Conservation (phyloP, 2,888 invertebrate species). For the Acleris cristana region DNA sequence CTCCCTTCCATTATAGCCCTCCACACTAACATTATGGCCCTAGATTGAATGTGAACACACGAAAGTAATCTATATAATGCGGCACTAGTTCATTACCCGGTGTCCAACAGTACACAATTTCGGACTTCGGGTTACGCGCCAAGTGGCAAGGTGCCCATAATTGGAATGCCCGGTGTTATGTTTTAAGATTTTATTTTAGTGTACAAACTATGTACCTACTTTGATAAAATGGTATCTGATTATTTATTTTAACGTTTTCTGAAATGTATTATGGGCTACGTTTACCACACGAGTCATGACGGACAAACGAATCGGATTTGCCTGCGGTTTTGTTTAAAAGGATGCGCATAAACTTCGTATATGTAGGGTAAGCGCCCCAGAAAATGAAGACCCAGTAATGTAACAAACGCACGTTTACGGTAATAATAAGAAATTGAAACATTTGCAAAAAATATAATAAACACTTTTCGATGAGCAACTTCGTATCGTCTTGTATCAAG, state of each 20-base stretch:
- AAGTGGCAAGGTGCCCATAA: constrained; percentile 38
- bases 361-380: not conserved
- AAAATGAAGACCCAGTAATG: no score
- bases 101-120: constrained; percentile 28
- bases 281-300: constrained; percentile 11
- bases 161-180: constrained; percentile 15
- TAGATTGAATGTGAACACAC: not conserved
- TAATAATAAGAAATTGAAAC: no score
- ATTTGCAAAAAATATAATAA: no score
- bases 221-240: not conserved
- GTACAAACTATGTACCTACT: not conserved
- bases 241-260: not conserved
- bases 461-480: no score
- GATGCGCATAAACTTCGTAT: constrained; percentile 1
- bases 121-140: constrained; percentile 16
- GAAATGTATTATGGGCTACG: no score
- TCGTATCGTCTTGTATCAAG: no score
- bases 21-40: no score
- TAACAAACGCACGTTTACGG: no score
- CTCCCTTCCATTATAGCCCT: no score
- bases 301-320: constrained; percentile 17
- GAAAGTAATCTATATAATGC: constrained; percentile 14
- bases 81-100: constrained; percentile 8
- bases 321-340: constrained; percentile 28
- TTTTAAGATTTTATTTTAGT: not conserved